These are phyloP conservation scores for Lateolabrax maculatus DNA, from an alignment of 2,797 vertebrate genomes.

Conservation along the genomic window DNA sequence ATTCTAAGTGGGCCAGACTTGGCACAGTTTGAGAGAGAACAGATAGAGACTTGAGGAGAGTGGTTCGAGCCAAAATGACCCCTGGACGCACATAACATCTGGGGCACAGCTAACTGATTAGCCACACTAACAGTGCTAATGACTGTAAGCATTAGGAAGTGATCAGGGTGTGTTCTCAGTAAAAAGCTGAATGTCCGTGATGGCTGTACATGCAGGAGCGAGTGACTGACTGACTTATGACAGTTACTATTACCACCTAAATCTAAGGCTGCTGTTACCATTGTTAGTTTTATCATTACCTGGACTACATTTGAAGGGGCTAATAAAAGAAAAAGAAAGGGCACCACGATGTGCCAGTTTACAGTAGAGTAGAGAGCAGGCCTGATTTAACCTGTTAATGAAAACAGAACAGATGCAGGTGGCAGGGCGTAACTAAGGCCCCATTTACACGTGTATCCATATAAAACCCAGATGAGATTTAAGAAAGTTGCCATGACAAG, in stretches of 20 bases:
- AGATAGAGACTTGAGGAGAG: slow-evolving; percentile 40
- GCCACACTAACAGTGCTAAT: slow-evolving; percentile 52
- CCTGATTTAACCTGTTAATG: too few relatives aligned
- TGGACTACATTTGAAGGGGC: not conserved
- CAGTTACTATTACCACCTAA: not conserved
- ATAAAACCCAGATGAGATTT: too few relatives aligned
- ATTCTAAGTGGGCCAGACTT: slow-evolving; percentile 58
- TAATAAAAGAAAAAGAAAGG: not conserved
- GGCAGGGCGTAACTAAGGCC: too few relatives aligned
- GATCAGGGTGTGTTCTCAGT: slow-evolving; percentile 30
- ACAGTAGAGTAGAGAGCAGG: too few relatives aligned
- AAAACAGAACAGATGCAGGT: too few relatives aligned
- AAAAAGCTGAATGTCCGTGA: slow-evolving; percentile 2
- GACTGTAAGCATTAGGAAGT: slow-evolving; percentile 42
- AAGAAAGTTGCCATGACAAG: too few relatives aligned
- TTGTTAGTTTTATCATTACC: not conserved
- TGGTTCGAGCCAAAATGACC: slow-evolving; percentile 52
- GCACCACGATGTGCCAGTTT: not conserved
- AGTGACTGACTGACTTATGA: not conserved
- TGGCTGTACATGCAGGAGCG: not conserved
- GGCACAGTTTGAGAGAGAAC: slow-evolving; percentile 46
- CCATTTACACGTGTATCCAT: too few relatives aligned
- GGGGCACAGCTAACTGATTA: slow-evolving; percentile 66
- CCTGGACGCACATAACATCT: slow-evolving; percentile 62
- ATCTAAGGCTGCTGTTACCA: not conserved